These are phyloP conservation scores for Archips crataeganus DNA, from an alignment of 2,888 invertebrate genomes.

Conservation along the genomic window DNA sequence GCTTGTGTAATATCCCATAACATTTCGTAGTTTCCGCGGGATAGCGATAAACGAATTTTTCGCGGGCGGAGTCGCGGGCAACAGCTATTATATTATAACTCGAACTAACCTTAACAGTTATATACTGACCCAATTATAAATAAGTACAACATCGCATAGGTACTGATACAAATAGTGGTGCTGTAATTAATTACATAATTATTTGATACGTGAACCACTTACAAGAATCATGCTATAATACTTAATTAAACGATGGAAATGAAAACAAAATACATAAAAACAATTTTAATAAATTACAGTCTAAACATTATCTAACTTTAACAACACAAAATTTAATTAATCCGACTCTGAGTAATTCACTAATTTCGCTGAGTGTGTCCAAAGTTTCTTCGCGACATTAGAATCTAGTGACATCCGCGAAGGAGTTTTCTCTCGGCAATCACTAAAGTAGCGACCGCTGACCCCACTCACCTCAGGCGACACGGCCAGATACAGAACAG, in stretches of 20 bases:
- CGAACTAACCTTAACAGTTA: background rate
- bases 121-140: background rate
- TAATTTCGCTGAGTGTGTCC: constrained; percentile 85
- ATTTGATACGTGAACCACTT: background rate
- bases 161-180: background rate
- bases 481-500: constrained; percentile 74
- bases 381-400: constrained; percentile 80
- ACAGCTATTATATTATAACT: no score
- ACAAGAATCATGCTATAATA: background rate
- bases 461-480: constrained; percentile 75
- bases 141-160: background rate
- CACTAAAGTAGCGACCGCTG: constrained; percentile 85
- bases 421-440: constrained; percentile 68
- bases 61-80: no score
- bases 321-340: constrained; percentile 9
- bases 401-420: constrained; percentile 73
- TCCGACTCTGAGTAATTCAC: constrained; percentile 44
- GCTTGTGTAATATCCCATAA: no score
- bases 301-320: background rate
- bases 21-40: no score
- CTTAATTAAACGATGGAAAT: background rate
- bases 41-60: no score
- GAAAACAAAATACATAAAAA: background rate
- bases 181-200: background rate
- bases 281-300: constrained; percentile 48